Base-by-base conservation (phyloP, 2,888 invertebrate species). In the Apodemia hepburni region DNA sequence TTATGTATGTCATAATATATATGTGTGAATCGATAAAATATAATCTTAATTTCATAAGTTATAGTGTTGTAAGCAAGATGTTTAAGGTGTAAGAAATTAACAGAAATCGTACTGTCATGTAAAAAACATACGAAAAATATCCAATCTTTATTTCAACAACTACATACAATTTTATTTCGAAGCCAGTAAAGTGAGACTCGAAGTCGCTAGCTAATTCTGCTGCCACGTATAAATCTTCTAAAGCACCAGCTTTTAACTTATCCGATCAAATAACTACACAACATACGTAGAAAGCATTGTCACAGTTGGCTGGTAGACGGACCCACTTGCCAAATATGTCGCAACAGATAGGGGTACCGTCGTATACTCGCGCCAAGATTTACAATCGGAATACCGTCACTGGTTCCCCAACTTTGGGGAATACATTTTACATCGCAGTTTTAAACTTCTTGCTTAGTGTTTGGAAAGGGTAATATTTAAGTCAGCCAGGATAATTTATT, bases 301-400 rank as follows among this genome's bases (percentile, higher is more conserved):
- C 84, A 86, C 88, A 87, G 85, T 88, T 88, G 85, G 87, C 84
- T 81, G 73, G 77, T 81, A 65, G 60, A 61, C 57, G 54, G 61
- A 59, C 38, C 38, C 58, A 69, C 78, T 86, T 87, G 88, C 90
- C 89, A 90, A 90, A 88, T 88, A 85, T 85, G 87, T 86, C 86
- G 81, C 80, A 75, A 80, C 80, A 81, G 84, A 85, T 45, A 45
- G 45, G n/a, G 85, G 87, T 64, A 65, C 60, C 57, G 65, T 58
- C 45, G 47, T 47, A 47, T 17, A 59, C 60, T 62, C 51, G 59
- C 61, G 64, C 65, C 64, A 64, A 66, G 63, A 69, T 65, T 66
- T 66, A 66, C 66, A 60, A 59, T 60, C 61, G 58, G 58, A 61
- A 59, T 62, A 57, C 57, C 29, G 57, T n/a, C 57, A 47, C 47